Evolutionary conservation across 2,113 vertebrate species (phyloP).

Genomic region (Albula glossodonta): DNA sequence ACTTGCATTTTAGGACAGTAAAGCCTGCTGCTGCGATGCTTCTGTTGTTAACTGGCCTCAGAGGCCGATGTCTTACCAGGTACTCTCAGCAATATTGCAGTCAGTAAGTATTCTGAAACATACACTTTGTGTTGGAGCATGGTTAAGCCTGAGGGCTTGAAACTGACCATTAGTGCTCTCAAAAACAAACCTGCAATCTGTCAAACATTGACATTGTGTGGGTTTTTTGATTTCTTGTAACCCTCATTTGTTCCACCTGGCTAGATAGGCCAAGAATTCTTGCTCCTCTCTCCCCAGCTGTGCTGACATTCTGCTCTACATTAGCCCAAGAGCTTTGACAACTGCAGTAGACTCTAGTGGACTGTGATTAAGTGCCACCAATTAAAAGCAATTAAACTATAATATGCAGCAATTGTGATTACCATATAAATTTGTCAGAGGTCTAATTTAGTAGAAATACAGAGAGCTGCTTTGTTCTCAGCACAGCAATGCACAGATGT

Average conservation of each 20-base stretch:
- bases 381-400: conserved; percentile 1
- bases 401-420: conserved; percentile 1
- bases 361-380: conserved; percentile 6
- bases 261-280: not conserved
- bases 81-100: not conserved
- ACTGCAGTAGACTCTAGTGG: not conserved
- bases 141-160: not conserved
- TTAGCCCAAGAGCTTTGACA: not conserved
- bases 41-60: not conserved
- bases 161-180: not conserved
- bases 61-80: not conserved
- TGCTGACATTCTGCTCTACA: not conserved
- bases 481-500: not conserved
- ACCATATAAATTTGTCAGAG: conserved; percentile 3
- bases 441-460: conserved; percentile 4
- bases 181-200: not conserved
- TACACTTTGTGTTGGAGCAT: not conserved
- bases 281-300: not conserved
- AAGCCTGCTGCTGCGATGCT: not conserved
- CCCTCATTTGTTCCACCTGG: not conserved
- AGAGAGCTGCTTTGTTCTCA: conserved; percentile 1
- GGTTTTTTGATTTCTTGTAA: not conserved
- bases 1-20: not conserved
- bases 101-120: not conserved
- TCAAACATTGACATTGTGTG: not conserved